These are phyloP conservation scores for Hipparchia semele DNA, from an alignment of 2,888 invertebrate species.

Conservation along the genomic window DNA sequence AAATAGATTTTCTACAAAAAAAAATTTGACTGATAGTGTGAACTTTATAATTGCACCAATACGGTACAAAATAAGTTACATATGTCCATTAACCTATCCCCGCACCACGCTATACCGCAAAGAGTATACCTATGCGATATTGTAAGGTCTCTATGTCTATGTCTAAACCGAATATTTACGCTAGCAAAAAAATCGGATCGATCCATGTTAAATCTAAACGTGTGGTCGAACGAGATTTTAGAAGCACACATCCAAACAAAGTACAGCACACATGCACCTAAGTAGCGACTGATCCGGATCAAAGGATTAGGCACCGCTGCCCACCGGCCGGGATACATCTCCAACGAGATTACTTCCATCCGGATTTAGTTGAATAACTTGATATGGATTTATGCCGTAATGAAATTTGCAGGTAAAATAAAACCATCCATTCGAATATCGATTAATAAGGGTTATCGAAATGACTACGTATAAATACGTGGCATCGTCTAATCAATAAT, in stretches of 20 bases:
- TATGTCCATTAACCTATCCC: too few species aligned
- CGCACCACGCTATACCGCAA: too few species aligned
- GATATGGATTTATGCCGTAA: conserved; percentile 58
- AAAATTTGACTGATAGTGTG: too few species aligned
- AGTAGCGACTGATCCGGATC: conserved; percentile 69
- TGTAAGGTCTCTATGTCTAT: too few species aligned
- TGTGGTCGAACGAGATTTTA: conserved; percentile 4
- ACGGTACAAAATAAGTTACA: too few species aligned
- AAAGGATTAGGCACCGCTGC: conserved; percentile 77
- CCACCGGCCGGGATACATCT: conserved; percentile 76
- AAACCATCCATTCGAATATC: neutral
- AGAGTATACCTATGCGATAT: too few species aligned
- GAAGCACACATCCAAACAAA: conserved; percentile 26
- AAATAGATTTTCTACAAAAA: too few species aligned
- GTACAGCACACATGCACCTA: conserved; percentile 45
- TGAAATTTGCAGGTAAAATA: conserved; percentile 41
- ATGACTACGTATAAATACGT: neutral
- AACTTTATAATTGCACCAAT: too few species aligned
- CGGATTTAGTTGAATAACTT: conserved; percentile 79
- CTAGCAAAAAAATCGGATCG: neutral
- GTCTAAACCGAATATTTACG: too few species aligned
- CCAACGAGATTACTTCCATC: conserved; percentile 75
- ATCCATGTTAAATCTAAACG: neutral
- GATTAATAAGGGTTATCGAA: neutral
- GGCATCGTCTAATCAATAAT: too few species aligned